Conservation (phyloP, 2,797 vertebrate species). For the Hypotaenidia okinawae region DNA sequence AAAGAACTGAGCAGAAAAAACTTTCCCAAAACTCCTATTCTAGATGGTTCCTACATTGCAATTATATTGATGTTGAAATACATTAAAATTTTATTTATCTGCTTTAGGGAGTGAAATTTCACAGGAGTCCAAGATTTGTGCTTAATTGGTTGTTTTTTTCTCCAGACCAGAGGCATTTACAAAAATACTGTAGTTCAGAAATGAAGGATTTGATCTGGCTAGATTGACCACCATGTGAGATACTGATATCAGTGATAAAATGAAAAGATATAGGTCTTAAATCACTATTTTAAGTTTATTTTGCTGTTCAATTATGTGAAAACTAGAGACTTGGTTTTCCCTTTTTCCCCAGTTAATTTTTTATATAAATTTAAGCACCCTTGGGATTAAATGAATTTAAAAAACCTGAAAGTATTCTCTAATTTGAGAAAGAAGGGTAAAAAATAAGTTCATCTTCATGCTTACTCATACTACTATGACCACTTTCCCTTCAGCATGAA, state of each 20-base stretch:
- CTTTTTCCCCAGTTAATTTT: not conserved
- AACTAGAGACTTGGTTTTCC: not conserved
- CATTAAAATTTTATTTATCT: constrained; percentile 7
- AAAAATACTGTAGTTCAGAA: not conserved
- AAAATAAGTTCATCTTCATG: not conserved
- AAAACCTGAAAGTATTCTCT: not conserved
- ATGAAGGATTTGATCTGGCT: not conserved
- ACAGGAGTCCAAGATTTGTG: not conserved
- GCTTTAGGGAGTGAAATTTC: not conserved
- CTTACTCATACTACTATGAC: not conserved
- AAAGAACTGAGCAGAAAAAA: not conserved
- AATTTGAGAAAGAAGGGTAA: not conserved
- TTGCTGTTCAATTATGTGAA: not conserved
- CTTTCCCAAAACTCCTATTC: not conserved
- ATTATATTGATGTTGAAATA: not conserved
- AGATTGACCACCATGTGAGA: not conserved
- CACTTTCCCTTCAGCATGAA: not conserved
- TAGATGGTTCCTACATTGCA: not conserved
- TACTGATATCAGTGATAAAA: not conserved
- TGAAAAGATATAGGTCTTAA: not conserved
- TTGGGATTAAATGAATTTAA: not conserved
- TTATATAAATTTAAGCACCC: not conserved
- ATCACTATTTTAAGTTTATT: not conserved
- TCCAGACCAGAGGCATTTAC: not conserved
- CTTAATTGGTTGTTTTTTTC: not conserved